These are phyloP conservation scores for Harpalus rufipes DNA, from an alignment of 2,888 invertebrate genomes.

Conservation along the genomic window DNA sequence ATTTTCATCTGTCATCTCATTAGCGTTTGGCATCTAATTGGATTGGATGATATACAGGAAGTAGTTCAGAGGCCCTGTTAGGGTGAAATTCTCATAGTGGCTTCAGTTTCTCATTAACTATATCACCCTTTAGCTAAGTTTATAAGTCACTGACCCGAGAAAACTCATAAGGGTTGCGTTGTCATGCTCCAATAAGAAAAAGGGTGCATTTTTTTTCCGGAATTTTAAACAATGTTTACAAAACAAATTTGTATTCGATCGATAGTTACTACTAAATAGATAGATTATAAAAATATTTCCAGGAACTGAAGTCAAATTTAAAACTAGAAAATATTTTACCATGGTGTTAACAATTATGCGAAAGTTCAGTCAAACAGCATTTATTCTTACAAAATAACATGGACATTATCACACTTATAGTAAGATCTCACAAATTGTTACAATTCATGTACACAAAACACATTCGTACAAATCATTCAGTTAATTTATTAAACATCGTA, in stretches of 20 bases:
- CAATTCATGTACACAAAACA: no score
- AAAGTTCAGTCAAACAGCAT: no score
- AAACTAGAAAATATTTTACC: no score
- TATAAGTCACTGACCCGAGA: not conserved
- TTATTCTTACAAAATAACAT: no score
- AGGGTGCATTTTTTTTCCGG: not conserved
- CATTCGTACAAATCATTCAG: no score
- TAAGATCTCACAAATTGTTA: no score
- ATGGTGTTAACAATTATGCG: no score
- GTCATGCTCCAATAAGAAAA: not conserved
- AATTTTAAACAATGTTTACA: not conserved
- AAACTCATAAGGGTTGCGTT: not conserved
- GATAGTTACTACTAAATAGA: not conserved
- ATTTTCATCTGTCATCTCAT: not conserved
- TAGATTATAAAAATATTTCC: not conserved
- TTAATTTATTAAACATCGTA: no score
- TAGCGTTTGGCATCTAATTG: not conserved
- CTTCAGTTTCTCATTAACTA: not conserved
- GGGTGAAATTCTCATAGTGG: not conserved
- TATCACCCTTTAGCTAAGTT: not conserved
- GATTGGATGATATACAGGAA: not conserved
- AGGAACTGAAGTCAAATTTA: no score
- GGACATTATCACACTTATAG: no score
- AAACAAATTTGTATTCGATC: no score
- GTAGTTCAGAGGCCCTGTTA: not conserved